Evolutionary conservation across 2,797 vertebrate species (phyloP), one percentile per base, ranked within the genome.

Genomic region (Spondyliosoma cantharus): DNA sequence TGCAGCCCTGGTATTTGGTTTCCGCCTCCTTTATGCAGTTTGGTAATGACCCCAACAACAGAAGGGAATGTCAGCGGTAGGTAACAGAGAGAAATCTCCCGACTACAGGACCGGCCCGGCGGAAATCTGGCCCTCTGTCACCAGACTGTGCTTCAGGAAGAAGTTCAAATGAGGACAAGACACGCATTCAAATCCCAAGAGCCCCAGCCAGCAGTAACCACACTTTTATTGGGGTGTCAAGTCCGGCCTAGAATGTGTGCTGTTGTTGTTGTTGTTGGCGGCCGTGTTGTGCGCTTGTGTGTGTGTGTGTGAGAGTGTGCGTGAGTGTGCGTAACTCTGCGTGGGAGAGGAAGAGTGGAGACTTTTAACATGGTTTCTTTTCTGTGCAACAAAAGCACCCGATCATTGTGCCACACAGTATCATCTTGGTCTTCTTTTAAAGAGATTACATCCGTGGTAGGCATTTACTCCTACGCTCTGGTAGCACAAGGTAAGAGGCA

Each of bases 101-200:
- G 72, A 85, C 84, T 85, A 80, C 73, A 84, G 86, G 82, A 83
- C 82, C 3, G 78, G 85, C 76, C 87, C 82, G 53, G 86, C 68
- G 82, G 86, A 94, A 92, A 94, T 89, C 91, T 92, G 91, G 86
- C 88, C 81, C 85, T 73, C 83, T 85, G 83, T 93, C 86, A 89
- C 86, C 72, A 86, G 88, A 74, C 87, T 85, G 87, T 83, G 87
- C 88, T 93, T 93, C 80, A 94, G 86, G 82, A 90, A 90, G 85
- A 86, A 91, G 95, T 95, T 95, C 93, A 94, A 85, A 87, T 89
- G 85, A 96, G 94, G 95, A 94, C 93, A 91, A 79, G 83, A 95
- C 65, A 93, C 73, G 85, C 82, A 68, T 76, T 93, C 80, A 90
- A 91, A 91, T 82, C 81, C 82, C 88, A 92, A 92, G 91, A 92